Percentiles rank a stretch among this genome's conserved stretches.
Conservation (phyloP, 1,140 invertebrate species). For the Trialeurodes vaporariorum region DNA sequence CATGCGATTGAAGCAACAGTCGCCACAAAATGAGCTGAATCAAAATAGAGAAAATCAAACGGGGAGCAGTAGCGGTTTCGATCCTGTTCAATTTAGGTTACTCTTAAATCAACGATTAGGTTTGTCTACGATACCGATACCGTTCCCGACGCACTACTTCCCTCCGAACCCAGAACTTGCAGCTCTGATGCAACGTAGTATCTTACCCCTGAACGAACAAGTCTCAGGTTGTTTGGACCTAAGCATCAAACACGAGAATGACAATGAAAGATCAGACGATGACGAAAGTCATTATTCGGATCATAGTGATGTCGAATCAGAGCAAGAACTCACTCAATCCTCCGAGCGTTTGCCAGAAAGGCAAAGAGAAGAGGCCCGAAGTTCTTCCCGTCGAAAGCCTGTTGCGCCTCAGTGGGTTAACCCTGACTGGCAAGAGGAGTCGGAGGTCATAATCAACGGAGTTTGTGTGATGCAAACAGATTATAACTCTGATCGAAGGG, state of each 20-base stretch:
- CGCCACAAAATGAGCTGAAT: constrained; percentile 42
- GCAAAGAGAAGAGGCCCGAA: constrained; percentile 36
- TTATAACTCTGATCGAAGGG: constrained; percentile 45
- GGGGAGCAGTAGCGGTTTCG: constrained; percentile 53
- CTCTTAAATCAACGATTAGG: constrained; percentile 70
- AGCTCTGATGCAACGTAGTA: constrained; percentile 47
- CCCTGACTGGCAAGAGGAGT: constrained; percentile 74
- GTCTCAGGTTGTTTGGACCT: constrained; percentile 67
- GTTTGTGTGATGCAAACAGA: constrained; percentile 80
- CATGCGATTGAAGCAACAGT: constrained; percentile 89
- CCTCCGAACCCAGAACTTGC: constrained; percentile 57
- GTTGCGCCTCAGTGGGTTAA: constrained; percentile 95
- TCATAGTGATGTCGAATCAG: constrained; percentile 32
- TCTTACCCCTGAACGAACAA: constrained; percentile 47
- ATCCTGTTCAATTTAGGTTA: constrained; percentile 80
- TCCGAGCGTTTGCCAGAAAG: constrained; percentile 38
- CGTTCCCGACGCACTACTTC: constrained; percentile 61
- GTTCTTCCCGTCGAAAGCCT: constrained; percentile 62
- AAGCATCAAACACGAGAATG: constrained; percentile 64
- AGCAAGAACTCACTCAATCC: constrained; percentile 24
- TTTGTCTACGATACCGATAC: constrained; percentile 42
- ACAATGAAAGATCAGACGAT: constrained; percentile 54
- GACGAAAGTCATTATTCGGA: constrained; percentile 41
- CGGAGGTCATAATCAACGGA: constrained; percentile 79
- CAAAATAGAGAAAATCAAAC: constrained; percentile 32